Evolutionary conservation across 2,888 invertebrate genomes (phyloP).

Genomic region (Hermaeophaga mercurialis): DNA sequence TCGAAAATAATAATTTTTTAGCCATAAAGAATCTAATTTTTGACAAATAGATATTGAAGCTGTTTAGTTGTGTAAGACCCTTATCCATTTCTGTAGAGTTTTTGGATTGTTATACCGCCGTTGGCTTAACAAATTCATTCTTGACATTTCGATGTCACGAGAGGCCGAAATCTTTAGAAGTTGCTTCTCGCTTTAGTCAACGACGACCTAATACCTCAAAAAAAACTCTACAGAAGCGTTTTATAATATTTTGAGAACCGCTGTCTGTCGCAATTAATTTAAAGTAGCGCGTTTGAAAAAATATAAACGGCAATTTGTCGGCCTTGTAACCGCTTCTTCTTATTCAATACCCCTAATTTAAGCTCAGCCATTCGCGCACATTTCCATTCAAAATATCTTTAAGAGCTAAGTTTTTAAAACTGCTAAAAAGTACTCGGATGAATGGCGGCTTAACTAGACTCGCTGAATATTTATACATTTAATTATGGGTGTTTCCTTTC

Average conservation of each 20-base stretch:
- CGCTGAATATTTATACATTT: constrained; percentile 51
- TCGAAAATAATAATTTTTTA: too few species aligned
- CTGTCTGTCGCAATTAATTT: constrained; percentile 45
- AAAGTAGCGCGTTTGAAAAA: constrained; percentile 47
- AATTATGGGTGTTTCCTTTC: constrained; percentile 39
- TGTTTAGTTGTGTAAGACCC: too few species aligned
- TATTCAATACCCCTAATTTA: constrained; percentile 53
- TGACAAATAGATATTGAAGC: too few species aligned
- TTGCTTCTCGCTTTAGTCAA: too few species aligned
- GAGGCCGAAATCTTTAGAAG: too few species aligned
- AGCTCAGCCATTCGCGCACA: constrained; percentile 49
- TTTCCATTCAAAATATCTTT: constrained; percentile 48
- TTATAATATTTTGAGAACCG: constrained; percentile 21
- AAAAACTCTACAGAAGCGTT: neutral
- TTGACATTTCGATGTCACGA: too few species aligned
- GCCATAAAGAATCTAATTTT: too few species aligned
- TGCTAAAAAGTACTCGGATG: constrained; percentile 47
- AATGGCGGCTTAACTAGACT: constrained; percentile 50
- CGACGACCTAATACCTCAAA: too few species aligned
- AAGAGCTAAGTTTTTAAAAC: constrained; percentile 50
- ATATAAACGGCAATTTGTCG: constrained; percentile 52
- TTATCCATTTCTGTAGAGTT: too few species aligned
- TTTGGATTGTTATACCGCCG: too few species aligned
- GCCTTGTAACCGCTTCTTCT: constrained; percentile 47
- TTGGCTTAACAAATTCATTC: too few species aligned